These are phyloP conservation scores for Phodopus roborovskii DNA, from an alignment of 2,113 vertebrate species.

Conservation along the genomic window DNA sequence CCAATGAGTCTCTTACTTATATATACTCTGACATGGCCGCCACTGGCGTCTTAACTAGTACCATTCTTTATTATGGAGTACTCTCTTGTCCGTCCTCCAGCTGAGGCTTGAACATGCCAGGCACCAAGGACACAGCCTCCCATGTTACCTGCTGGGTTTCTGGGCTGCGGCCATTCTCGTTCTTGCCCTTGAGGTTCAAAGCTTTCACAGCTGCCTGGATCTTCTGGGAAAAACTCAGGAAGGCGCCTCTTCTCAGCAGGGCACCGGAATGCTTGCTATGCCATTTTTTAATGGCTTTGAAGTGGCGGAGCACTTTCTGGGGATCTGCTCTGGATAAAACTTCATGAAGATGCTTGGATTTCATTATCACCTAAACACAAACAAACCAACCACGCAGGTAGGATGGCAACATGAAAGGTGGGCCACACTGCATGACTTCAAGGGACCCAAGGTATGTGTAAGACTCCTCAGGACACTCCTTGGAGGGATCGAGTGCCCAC, in stretches of 20 bases:
- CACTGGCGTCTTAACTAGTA: not conserved
- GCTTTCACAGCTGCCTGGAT: slow-evolving; percentile 87
- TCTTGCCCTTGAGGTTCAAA: slow-evolving; percentile 50
- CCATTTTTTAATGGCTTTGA: slow-evolving; percentile 92
- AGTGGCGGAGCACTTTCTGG: slow-evolving; percentile 87
- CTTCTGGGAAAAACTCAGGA: slow-evolving; percentile 93
- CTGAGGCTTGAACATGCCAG: not conserved
- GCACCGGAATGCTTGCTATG: slow-evolving; percentile 84
- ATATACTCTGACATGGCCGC: not conserved
- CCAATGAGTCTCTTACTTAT: not conserved
- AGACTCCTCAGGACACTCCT: fast-evolving
- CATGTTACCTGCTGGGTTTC: slow-evolving; percentile 87
- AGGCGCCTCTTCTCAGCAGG: slow-evolving; percentile 88
- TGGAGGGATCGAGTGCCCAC: not conserved
- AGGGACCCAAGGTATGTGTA: fast-evolving
- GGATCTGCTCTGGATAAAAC: slow-evolving; percentile 90
- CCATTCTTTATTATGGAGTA: not conserved
- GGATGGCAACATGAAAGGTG: not conserved
- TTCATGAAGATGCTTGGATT: slow-evolving; percentile 91
- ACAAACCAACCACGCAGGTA: not conserved
- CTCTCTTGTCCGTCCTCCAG: not conserved
- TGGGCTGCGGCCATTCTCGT: slow-evolving; percentile 84
- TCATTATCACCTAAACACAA: slow-evolving; percentile 90
- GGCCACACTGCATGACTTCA: not conserved
- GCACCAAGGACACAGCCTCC: not conserved